A percentile compares a stretch with the other conserved stretches of the same genome.
These are phyloP conservation scores for Zosterops borbonicus DNA, from an alignment of 2,113 vertebrate species.

Conservation along the genomic window DNA sequence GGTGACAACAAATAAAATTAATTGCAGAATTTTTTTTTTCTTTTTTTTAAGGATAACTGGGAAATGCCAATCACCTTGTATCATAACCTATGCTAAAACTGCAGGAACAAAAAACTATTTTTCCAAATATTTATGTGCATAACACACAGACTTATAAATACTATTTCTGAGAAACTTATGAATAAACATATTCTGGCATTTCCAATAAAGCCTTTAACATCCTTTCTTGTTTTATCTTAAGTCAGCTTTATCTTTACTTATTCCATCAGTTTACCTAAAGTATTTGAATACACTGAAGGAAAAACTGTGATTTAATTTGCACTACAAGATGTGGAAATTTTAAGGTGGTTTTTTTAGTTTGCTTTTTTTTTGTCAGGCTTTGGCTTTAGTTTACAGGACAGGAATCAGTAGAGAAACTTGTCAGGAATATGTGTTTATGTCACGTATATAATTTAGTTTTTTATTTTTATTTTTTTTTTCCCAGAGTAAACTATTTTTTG, in stretches of 20 bases:
- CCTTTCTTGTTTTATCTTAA: neutral
- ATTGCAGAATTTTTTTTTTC: neutral
- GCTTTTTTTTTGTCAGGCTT: neutral
- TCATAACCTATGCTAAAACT: neutral
- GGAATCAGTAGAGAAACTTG: neutral
- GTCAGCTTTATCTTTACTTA: neutral
- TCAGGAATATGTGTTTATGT: neutral
- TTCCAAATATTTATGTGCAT: neutral
- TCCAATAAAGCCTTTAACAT: neutral
- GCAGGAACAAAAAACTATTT: neutral
- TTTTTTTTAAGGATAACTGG: neutral
- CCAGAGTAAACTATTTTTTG: neutral
- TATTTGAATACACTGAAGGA: neutral
- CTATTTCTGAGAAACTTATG: neutral
- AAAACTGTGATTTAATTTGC: neutral
- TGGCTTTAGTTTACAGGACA: neutral
- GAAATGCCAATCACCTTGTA: neutral
- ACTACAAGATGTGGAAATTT: neutral
- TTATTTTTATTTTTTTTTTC: too few relatives aligned
- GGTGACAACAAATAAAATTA: neutral
- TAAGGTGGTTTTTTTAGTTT: neutral
- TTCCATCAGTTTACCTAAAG: neutral
- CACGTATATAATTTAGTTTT: neutral
- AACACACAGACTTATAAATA: neutral
- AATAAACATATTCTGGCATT: slow-evolving; percentile 26